These are phyloP conservation scores for Clarias laeviceps DNA, from an alignment of 2,797 vertebrate species.

Conservation along the genomic window DNA sequence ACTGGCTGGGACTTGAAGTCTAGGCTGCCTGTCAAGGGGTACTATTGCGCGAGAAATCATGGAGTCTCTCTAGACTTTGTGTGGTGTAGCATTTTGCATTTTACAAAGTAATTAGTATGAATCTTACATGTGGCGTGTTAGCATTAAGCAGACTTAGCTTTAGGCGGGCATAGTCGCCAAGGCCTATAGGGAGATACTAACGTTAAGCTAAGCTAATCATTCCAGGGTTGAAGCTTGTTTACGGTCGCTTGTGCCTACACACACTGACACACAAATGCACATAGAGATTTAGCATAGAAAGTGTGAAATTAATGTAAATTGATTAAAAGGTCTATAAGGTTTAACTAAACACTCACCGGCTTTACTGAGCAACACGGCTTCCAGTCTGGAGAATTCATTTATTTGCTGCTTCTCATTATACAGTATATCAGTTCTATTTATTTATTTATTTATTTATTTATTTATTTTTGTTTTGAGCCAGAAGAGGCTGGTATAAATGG, in stretches of 20 bases:
- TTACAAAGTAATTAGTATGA: background rate
- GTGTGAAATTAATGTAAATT: constrained; percentile 18
- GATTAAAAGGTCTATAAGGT: constrained; percentile 26
- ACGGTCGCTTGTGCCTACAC: constrained; percentile 5
- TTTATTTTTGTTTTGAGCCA: background rate
- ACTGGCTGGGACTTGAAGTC: background rate
- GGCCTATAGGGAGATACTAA: background rate
- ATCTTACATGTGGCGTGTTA: background rate
- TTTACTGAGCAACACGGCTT: background rate
- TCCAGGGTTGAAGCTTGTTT: background rate
- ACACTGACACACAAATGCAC: background rate
- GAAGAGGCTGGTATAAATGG: background rate
- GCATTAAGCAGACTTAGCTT: background rate
- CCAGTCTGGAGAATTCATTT: constrained; percentile 7
- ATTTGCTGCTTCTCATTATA: constrained; percentile 12
- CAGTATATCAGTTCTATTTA: background rate
- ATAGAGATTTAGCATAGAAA: background rate
- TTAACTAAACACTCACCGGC: constrained; percentile 12
- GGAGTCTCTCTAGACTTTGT: constrained; percentile 4
- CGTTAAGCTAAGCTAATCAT: constrained; percentile 14
- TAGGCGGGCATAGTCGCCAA: background rate
- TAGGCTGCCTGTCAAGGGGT: constrained; percentile 19
- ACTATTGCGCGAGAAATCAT: background rate
- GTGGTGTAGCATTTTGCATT: background rate
- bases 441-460: background rate